These are phyloP conservation scores for Elephas maximus DNA, from an alignment of 2,113 vertebrate genomes.

Conservation along the genomic window DNA sequence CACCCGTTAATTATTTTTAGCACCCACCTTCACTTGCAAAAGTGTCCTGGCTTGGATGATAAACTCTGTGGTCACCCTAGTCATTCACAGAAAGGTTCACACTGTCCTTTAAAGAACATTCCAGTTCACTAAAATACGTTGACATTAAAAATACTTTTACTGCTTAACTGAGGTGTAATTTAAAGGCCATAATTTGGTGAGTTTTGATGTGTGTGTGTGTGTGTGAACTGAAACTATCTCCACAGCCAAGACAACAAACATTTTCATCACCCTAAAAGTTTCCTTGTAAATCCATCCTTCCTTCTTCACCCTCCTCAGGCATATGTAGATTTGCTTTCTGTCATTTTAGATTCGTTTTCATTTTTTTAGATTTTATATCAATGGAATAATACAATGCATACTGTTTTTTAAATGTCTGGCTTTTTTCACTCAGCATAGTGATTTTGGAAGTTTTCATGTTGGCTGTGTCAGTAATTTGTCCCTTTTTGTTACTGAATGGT, in stretches of 20 bases:
- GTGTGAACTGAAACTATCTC: background rate
- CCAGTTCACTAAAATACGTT: background rate
- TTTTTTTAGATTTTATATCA: background rate
- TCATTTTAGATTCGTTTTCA: background rate
- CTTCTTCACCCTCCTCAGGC: too few species aligned
- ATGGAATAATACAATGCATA: background rate
- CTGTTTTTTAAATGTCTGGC: background rate
- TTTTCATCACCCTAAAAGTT: background rate
- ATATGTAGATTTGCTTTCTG: background rate
- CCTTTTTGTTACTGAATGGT: background rate
- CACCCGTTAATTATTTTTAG: background rate
- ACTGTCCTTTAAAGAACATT: slow-evolving; percentile 34
- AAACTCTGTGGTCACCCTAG: background rate
- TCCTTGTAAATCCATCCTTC: background rate
- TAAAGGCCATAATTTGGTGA: background rate
- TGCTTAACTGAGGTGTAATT: slow-evolving; percentile 40
- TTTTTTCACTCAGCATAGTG: background rate
- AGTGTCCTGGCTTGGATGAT: slow-evolving; percentile 40
- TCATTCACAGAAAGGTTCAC: slow-evolving; percentile 52
- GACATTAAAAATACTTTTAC: slow-evolving; percentile 9
- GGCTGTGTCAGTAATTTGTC: background rate
- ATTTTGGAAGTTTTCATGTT: background rate
- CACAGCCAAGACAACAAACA: background rate
- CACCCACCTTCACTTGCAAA: background rate
- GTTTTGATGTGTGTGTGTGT: background rate